These are phyloP conservation scores for Meiosimyza platycephala DNA, from an alignment of 2,888 invertebrate genomes.

Conservation along the genomic window DNA sequence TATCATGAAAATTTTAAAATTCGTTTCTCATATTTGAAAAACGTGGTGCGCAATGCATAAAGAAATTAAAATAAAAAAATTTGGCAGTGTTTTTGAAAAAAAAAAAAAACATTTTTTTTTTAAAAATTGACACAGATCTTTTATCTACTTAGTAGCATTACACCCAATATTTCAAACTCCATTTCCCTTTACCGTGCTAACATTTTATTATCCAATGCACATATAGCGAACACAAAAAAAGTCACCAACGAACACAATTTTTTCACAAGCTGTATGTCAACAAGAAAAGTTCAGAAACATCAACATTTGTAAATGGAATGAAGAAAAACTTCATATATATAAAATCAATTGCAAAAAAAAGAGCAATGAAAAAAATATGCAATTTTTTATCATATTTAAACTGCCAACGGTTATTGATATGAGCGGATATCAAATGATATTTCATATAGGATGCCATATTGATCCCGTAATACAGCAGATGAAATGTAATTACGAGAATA, in stretches of 20 bases:
- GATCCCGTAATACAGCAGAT: background rate
- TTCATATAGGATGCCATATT: background rate
- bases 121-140: no score
- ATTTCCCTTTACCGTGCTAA: no score
- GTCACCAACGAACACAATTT: background rate
- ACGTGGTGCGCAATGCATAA: no score
- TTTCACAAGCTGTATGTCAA: background rate
- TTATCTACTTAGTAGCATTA: no score
- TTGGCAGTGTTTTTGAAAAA: no score
- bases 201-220: no score
- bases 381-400: conserved; percentile 5
- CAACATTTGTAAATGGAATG: background rate
- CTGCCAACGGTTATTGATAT: background rate
- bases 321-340: background rate
- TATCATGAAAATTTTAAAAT: no score
- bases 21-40: no score
- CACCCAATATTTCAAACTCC: no score
- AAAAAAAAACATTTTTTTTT: no score
- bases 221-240: no score
- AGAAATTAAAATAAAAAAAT: no score
- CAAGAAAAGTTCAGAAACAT: background rate
- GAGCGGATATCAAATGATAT: conserved; percentile 8
- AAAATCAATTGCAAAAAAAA: background rate
- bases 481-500: background rate
- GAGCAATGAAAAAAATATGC: background rate